phyloP scores from a whole-genome alignment of 2,113 vertebrate species.

The Lethenteron camtschaticum region DNA sequence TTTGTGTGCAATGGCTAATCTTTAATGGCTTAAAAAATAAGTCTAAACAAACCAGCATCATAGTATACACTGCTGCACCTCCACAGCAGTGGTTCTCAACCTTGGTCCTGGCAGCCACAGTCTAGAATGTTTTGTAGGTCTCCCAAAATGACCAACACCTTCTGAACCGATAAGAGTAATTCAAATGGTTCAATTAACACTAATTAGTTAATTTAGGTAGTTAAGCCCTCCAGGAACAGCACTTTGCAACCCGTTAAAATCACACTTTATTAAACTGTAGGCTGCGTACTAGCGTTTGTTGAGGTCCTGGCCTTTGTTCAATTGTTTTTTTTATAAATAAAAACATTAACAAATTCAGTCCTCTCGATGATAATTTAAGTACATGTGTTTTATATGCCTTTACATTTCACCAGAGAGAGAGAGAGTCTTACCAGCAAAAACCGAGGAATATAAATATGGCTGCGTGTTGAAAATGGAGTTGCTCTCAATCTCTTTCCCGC shows the following conservation, averaged over 20 bases:
- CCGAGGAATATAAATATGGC: too few species aligned
- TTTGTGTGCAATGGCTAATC: too few species aligned
- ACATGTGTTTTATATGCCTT: neutral
- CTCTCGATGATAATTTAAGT: neutral
- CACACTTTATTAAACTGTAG: neutral
- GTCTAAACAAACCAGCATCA: conserved; percentile 12
- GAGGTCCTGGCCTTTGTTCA: neutral
- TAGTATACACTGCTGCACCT: conserved; percentile 11
- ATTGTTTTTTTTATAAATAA: neutral
- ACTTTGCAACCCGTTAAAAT: neutral
- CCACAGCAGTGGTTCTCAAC: conserved; percentile 1
- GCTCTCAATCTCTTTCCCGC: too few species aligned
- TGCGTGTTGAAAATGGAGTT: too few species aligned
- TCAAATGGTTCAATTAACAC: neutral
- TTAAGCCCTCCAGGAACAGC: neutral
- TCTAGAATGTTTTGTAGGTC: conserved; percentile 11
- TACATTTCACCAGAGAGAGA: neutral
- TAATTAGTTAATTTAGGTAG: neutral
- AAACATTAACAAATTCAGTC: neutral
- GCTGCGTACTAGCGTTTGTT: neutral
- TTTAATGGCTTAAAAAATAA: neutral
- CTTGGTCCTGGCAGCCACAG: conserved; percentile 10
- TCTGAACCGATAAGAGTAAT: neutral
- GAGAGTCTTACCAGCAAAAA: too few species aligned
- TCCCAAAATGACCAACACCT: conserved; percentile 11